Evolutionary conservation across 2,797 vertebrate genomes (phyloP).

Genomic region (Etheostoma perlongum): DNA sequence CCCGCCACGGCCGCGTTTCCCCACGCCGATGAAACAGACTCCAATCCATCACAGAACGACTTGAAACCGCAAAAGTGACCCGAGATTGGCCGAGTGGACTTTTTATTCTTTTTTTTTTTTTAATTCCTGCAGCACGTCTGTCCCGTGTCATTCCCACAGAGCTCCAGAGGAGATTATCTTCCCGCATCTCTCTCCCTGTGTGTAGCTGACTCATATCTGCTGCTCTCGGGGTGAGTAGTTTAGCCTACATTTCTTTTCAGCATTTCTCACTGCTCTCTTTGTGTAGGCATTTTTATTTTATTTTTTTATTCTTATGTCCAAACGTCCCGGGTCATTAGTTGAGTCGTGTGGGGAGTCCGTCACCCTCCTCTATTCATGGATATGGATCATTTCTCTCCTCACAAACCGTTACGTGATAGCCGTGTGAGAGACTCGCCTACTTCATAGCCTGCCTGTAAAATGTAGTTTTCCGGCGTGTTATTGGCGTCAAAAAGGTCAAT

Average conservation of each 20-base stretch:
- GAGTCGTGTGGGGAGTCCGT: constrained; percentile 17
- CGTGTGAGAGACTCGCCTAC: neutral
- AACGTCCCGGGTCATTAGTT: constrained; percentile 3
- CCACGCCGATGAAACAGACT: constrained; percentile 6
- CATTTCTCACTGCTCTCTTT: neutral
- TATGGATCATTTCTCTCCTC: neutral
- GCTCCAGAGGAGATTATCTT: constrained; percentile 41
- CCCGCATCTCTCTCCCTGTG: constrained; percentile 43
- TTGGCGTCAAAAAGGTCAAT: neutral
- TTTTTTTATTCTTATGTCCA: neutral
- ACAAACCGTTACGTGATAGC: constrained; percentile 56
- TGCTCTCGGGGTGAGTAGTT: constrained; percentile 68
- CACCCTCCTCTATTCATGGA: constrained; percentile 41
- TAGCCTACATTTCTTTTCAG: constrained; percentile 24
- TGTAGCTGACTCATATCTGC: constrained; percentile 62
- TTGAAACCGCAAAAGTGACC: constrained; percentile 22
- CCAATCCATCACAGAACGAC: constrained; percentile 11
- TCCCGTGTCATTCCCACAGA: constrained; percentile 30
- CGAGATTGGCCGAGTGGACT: constrained; percentile 44
- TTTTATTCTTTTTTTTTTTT: constrained; percentile 10
- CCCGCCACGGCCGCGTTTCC: constrained; percentile 32
- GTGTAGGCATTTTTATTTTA: neutral
- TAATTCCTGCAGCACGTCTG: constrained; percentile 2
- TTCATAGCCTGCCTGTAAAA: constrained; percentile 2
- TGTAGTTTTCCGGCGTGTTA: neutral